Evolutionary conservation across 2,797 vertebrate genomes (phyloP).

Genomic region (Podarcis lilfordi): DNA sequence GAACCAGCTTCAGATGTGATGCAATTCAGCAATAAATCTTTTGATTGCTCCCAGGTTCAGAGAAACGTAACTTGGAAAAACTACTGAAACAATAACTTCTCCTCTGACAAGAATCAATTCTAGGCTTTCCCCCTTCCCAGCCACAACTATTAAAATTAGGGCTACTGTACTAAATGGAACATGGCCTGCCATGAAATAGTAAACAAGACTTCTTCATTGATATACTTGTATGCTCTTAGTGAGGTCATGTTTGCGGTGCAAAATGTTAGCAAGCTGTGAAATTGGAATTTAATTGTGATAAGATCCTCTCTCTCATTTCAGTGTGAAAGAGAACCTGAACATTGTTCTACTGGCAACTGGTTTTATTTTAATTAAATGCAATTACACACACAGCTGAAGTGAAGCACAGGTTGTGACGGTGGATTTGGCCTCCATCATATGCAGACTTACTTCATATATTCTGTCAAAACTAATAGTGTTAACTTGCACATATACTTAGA

Average conservation of each 20-base stretch:
- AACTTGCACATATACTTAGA: neutral
- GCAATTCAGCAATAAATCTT: slow-evolving; percentile 14
- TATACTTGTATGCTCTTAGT: neutral
- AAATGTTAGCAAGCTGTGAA: slow-evolving; percentile 45
- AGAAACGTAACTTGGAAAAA: slow-evolving; percentile 19
- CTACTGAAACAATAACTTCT: slow-evolving; percentile 33
- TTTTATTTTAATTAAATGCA: slow-evolving; percentile 54
- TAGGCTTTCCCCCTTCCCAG: neutral
- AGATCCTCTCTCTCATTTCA: slow-evolving; percentile 30
- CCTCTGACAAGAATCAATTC: slow-evolving; percentile 30
- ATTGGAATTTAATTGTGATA: slow-evolving; percentile 53
- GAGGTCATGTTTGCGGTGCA: slow-evolving; percentile 4
- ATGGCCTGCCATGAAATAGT: neutral
- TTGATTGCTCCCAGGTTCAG: slow-evolving; percentile 47
- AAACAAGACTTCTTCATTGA: neutral
- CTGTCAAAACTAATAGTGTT: neutral
- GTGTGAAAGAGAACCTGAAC: neutral
- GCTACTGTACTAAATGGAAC: neutral
- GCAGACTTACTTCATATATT: slow-evolving; percentile 12
- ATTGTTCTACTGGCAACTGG: neutral
- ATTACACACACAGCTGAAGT: slow-evolving; percentile 13
- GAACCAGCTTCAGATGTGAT: neutral
- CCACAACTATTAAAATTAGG: neutral
- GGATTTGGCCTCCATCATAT: slow-evolving; percentile 2
- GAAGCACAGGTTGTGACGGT: neutral